phyloP scores from a whole-genome alignment of 2,113 vertebrate species.

The Acanthisitta chloris region DNA sequence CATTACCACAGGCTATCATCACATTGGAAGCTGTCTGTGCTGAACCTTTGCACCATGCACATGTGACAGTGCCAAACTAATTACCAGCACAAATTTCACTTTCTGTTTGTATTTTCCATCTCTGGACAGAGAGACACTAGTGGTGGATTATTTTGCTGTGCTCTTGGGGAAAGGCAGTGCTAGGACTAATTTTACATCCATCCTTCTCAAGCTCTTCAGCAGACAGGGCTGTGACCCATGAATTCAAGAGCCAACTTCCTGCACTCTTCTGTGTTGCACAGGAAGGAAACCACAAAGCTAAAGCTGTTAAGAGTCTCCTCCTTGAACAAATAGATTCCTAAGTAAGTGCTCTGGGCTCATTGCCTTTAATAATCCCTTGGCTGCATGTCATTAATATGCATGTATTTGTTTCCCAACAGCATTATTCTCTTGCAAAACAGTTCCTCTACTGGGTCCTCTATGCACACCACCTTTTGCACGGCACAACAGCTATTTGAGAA shows the following conservation, averaged over 20 bases:
- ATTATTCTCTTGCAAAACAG: background rate
- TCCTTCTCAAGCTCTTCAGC: slow-evolving; percentile 8
- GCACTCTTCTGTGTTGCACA: background rate
- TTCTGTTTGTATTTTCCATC: slow-evolving; percentile 15
- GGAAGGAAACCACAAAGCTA: background rate
- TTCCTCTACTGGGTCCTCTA: background rate
- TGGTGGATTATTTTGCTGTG: background rate
- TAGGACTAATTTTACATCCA: background rate
- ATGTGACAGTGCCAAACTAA: slow-evolving; percentile 38
- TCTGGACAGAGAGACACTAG: background rate
- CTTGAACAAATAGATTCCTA: background rate
- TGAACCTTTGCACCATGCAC: slow-evolving; percentile 7
- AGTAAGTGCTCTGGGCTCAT: background rate
- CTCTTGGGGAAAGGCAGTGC: background rate
- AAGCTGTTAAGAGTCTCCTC: background rate
- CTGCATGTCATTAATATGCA: background rate
- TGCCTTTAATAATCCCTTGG: background rate
- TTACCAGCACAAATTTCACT: slow-evolving; percentile 44
- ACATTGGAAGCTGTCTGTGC: background rate
- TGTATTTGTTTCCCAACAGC: background rate
- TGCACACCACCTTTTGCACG: background rate
- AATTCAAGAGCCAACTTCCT: background rate
- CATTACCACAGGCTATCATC: slow-evolving; percentile 35
- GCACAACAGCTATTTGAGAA: background rate
- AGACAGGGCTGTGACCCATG: background rate